Percentiles rank a stretch among this genome's conserved stretches.
These are phyloP conservation scores for Hydractinia echinata DNA, from an alignment of 30 jellyfish, hydroid and myxozoan genomes.

Conservation along the genomic window DNA sequence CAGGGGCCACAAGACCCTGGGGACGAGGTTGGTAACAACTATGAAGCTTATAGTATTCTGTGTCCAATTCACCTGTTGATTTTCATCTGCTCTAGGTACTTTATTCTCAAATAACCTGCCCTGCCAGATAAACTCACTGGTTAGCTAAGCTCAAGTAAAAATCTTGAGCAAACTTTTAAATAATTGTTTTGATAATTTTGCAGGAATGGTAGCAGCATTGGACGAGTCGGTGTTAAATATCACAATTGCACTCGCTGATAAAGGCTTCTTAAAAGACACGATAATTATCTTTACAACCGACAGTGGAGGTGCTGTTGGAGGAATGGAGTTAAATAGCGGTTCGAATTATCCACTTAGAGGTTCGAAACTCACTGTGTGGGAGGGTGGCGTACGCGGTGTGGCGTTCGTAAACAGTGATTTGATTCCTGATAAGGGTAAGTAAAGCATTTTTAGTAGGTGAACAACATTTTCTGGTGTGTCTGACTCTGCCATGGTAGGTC, in stretches of 20 bases:
- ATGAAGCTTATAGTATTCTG: no score
- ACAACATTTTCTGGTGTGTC: no score
- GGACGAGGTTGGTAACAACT: no score
- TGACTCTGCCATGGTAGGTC: no score
- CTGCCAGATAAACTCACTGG: no score
- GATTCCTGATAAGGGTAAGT: constrained; percentile 53
- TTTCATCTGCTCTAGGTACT: no score
- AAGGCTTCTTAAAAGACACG: constrained; percentile 53
- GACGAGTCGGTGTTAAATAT: constrained; percentile 88
- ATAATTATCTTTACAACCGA: constrained; percentile 76
- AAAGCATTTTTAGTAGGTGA: background rate
- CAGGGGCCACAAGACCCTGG: no score
- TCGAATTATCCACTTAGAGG: constrained; percentile 98
- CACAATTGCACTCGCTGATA: constrained; percentile 71
- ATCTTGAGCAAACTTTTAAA: no score
- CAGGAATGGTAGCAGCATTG: constrained; percentile 93
- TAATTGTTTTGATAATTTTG: background rate
- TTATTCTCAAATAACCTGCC: no score
- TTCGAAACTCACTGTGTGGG: constrained; percentile 95
- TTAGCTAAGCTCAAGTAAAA: no score
- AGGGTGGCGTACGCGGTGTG: constrained; percentile 95
- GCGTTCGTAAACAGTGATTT: constrained; percentile 76
- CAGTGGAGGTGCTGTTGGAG: constrained; percentile 97
- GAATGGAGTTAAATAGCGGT: constrained; percentile 77
- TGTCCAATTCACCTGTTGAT: no score